Conservation (phyloP, 2,888 invertebrate genomes). For the Drosophila macrospina region DNA sequence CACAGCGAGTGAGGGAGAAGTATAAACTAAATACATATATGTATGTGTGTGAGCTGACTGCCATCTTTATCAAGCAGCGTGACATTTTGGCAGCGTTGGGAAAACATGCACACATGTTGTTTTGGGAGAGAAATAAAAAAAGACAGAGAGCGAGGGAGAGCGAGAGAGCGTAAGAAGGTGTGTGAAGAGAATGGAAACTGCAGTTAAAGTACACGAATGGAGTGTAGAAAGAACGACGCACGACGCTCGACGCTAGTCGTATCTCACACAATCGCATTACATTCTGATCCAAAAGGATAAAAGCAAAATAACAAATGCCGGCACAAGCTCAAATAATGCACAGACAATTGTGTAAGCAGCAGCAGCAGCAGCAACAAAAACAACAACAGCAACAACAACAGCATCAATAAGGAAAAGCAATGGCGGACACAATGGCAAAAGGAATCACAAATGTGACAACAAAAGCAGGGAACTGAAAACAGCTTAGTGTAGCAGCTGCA, state of each 20-base stretch:
- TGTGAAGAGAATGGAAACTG: neutral
- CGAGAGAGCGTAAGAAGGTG: neutral
- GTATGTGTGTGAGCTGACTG: slow-evolving; percentile 23
- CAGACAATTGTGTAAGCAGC: slow-evolving; percentile 74
- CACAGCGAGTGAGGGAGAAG: neutral
- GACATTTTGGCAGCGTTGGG: slow-evolving; percentile 48
- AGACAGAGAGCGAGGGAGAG: neutral
- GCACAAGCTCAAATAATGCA: slow-evolving; percentile 76
- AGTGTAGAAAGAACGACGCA: neutral
- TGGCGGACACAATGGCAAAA: slow-evolving; percentile 44
- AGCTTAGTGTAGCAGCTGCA: slow-evolving; percentile 43
- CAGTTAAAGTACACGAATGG: neutral
- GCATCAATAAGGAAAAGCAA: slow-evolving; percentile 20
- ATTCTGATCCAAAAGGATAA: slow-evolving; percentile 65
- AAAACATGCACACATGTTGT: slow-evolving; percentile 23
- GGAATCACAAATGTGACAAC: slow-evolving; percentile 74
- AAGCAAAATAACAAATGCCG: slow-evolving; percentile 73
- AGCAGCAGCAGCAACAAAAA: slow-evolving; percentile 12
- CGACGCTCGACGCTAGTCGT: neutral
- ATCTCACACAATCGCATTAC: slow-evolving; percentile 70
- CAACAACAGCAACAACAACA: slow-evolving; percentile 6
- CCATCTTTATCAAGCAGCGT: slow-evolving; percentile 46
- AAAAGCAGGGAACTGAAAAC: slow-evolving; percentile 41
- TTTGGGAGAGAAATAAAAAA: neutral
- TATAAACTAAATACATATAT: neutral